Evolutionary conservation across 2,888 invertebrate species (phyloP), one percentile per base, ranked within the genome.

Genomic region (Ornithoptera priamus): DNA sequence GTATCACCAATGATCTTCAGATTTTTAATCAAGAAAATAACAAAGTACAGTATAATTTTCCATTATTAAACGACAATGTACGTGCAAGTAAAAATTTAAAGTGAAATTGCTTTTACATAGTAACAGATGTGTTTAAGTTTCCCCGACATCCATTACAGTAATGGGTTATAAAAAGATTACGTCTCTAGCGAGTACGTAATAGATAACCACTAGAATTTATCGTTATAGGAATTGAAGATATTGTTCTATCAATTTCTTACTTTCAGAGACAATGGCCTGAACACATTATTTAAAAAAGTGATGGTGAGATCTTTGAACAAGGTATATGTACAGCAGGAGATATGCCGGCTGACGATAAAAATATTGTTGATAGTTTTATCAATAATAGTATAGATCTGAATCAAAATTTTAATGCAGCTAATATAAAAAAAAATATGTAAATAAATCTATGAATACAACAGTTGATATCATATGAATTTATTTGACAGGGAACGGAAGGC

Each of bases 31-130:
- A 46, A 65, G 65, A 46, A 65, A 56, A 57, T 65, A 57, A 65
- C 56, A 39, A 36, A 61, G 64, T 5, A 24, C 59, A 18, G 36
- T 42, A 46, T 65, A 65, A 69, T 69, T 56, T 69, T 42, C 61
- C 56, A 57, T 69, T 60, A 69, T 69, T 69, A 69, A 18, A 61
- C 65, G 42, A 69, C 69, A 69, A 65, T 61, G 69, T 69, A 69
- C 46, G 42, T 12, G 60, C 57, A 30, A 61, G 17, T 65, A 62
- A 69, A 69, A 64, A 60, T 62, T 61, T 59, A 15, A 4, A n/a
- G 53, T 30, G 36, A 42, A 67, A 67, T 60, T 61, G 39, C 53
- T 60, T 36, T 46, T 69, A 64, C 69, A 65, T 69, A 69, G 65
- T 65, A 69, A 60, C 50, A 22, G 6, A 65, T 4, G 12, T 56